Evolutionary conservation across 2,797 vertebrate genomes (phyloP).

Genomic region (Petrocephalus schoutedeni): DNA sequence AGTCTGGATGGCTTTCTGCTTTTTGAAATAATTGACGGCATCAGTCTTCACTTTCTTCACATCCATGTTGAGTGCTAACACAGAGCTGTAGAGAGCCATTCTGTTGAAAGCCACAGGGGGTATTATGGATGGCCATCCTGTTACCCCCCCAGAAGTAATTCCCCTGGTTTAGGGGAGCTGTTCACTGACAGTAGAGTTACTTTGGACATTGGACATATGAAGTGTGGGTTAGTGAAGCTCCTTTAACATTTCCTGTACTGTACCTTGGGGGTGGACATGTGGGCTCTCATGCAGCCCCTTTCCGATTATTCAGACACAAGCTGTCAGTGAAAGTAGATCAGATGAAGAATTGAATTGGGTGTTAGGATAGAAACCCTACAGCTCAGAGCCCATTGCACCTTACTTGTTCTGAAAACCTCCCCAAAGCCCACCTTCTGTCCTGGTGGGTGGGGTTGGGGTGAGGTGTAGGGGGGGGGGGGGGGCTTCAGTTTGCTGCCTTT

Average conservation of each 20-base stretch:
- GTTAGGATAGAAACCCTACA: neutral
- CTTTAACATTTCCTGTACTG: neutral
- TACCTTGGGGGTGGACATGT: neutral
- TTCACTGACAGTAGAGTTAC: neutral
- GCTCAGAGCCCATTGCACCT: neutral
- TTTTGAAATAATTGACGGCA: neutral
- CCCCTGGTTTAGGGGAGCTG: neutral
- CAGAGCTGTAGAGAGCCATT: neutral
- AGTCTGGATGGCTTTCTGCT: neutral
- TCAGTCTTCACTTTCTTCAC: neutral
- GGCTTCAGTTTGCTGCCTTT: constrained; percentile 62
- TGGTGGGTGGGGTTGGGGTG: neutral
- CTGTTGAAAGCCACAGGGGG: neutral
- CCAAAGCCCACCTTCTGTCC: neutral
- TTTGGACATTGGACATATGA: neutral
- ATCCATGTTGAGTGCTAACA: neutral
- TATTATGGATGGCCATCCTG: neutral
- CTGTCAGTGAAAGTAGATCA: constrained; percentile 43
- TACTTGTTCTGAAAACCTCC: neutral
- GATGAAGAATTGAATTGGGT: constrained; percentile 27
- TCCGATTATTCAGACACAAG: constrained; percentile 37
- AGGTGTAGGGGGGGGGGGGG: neutral
- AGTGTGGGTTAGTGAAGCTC: neutral
- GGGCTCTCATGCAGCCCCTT: neutral
- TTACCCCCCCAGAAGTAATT: neutral